A percentile compares a stretch with the other conserved stretches of the same genome.
Conservation (phyloP, 2,797 vertebrate species). For the Distichodus sexfasciatus region DNA sequence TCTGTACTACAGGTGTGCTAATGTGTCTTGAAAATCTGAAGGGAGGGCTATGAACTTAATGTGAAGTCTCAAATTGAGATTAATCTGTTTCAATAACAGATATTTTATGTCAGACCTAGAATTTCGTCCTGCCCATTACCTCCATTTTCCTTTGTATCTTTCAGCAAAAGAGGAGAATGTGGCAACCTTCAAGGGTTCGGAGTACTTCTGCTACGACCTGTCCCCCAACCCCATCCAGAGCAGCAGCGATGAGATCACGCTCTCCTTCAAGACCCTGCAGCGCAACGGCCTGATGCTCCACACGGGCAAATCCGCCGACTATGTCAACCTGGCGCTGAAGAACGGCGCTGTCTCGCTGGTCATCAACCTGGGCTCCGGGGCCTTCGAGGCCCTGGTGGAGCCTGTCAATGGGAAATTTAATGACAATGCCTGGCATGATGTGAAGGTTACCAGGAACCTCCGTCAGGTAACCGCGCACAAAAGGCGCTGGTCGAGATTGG, state of each 20-base stretch:
- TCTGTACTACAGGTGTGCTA: too few relatives aligned
- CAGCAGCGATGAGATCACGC: conserved; percentile 98
- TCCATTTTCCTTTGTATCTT: conserved; percentile 51
- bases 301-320: conserved; percentile 98
- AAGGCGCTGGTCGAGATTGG: conserved; percentile 69
- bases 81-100: too few relatives aligned
- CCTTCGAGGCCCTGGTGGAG: conserved; percentile 99
- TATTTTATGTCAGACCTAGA: too few relatives aligned
- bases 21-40: too few relatives aligned
- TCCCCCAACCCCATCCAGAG: conserved; percentile 98
- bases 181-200: conserved; percentile 97
- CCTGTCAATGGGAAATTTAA: conserved; percentile 99
- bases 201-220: conserved; percentile 99
- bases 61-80: too few relatives aligned
- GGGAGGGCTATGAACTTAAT: too few relatives aligned
- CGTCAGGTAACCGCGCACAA: conserved; percentile 97
- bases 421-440: conserved; percentile 99
- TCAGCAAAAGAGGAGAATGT: conserved; percentile 97
- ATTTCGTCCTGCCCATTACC: conserved; percentile 44
- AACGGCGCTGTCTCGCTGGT: conserved; percentile 97
- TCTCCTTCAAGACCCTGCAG: conserved; percentile 98
- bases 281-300: conserved; percentile 99
- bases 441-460: conserved; percentile 99
- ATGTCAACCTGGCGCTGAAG: conserved; percentile 98
- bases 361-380: conserved; percentile 99